Evolutionary conservation across 2,888 invertebrate genomes (phyloP).

Genomic region (Catocala sponsa): DNA sequence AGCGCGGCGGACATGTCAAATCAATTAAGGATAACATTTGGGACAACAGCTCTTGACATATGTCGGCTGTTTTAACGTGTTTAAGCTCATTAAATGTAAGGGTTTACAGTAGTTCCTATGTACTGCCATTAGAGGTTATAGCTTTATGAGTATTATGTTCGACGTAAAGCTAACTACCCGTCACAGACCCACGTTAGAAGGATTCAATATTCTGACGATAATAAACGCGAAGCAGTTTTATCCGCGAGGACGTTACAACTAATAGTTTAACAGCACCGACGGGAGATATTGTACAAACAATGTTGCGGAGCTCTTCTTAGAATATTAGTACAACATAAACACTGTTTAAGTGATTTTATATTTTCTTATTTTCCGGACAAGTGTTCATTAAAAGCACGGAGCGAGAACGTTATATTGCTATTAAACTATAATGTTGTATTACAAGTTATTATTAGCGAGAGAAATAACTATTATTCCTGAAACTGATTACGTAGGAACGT

Average conservation of each 20-base stretch:
- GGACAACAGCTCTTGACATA: constrained; percentile 44
- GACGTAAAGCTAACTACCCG: not conserved
- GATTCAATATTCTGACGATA: not conserved
- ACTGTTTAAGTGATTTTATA: constrained; percentile 11
- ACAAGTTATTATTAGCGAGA: constrained; percentile 29
- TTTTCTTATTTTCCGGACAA: constrained; percentile 20
- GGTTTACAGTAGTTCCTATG: constrained; percentile 37
- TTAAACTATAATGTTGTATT: constrained; percentile 37
- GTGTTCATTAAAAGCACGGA: constrained; percentile 20
- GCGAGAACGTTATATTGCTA: constrained; percentile 26
- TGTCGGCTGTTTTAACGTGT: constrained; percentile 38
- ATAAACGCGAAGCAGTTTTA: constrained; percentile 1
- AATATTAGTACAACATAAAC: constrained; percentile 14
- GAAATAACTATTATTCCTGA: constrained; percentile 32
- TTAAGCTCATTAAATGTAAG: constrained; percentile 30
- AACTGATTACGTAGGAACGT: constrained; percentile 29
- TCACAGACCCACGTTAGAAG: not conserved
- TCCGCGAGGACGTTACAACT: constrained; percentile 1
- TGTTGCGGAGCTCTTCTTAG: constrained; percentile 2
- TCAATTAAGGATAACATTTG: constrained; percentile 75
- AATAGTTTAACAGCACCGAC: not conserved
- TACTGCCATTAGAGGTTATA: constrained; percentile 26
- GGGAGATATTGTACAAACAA: not conserved
- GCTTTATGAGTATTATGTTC: constrained; percentile 24
- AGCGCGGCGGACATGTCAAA: constrained; percentile 72